Evolutionary conservation across 2,888 invertebrate genomes (phyloP), one percentile per base, ranked within the genome.

Genomic region (Mystacides longicornis): DNA sequence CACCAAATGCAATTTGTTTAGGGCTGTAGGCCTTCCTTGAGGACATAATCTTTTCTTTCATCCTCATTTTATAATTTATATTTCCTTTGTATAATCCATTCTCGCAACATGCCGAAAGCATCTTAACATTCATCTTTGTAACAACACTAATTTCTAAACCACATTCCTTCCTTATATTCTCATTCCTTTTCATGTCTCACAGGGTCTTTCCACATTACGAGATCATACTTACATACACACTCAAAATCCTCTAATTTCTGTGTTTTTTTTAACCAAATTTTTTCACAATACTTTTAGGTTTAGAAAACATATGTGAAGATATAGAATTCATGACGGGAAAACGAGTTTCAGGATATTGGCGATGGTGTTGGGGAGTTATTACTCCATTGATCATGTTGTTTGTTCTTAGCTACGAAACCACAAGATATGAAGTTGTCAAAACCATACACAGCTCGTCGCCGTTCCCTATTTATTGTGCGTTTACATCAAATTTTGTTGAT

Each of bases 281-380:
- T 9, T 31, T 11, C 31, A 11, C 11, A 31, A 9, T 31, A n/a
- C n/a, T n/a, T 21, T 46, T 46, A 81, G 82, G 84, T 21, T 68
- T 85, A 27, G 78, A 81, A 62, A 82, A 85, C 55, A 73, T 87
- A 55, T 80, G 85, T 63, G 72, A 78, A 50, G 92, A 93, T 65
- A 74, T 89, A 21, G 88, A 91, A 68, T 92, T 85, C 67, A 92
- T 92, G 92, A 70, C 88, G 63, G 82, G 83, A 18, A 76, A 75
- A 23, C 81, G 81, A 67, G 83, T 68, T 0, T 79, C 83, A 1
- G 63, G 81, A 27, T 92, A 89, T 67, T 92, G 91, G 91, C 79
- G 89, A 57, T 62, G 86, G 42, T 89, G 89, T 63, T 93, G 92
- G 92, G 80, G 81, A 1, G 48, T 88, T 7, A 68, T 89, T 45